Evolutionary conservation across 2,797 vertebrate genomes (phyloP), one percentile per base, ranked within the genome.

Genomic region (Lindbergichthys nudifrons): DNA sequence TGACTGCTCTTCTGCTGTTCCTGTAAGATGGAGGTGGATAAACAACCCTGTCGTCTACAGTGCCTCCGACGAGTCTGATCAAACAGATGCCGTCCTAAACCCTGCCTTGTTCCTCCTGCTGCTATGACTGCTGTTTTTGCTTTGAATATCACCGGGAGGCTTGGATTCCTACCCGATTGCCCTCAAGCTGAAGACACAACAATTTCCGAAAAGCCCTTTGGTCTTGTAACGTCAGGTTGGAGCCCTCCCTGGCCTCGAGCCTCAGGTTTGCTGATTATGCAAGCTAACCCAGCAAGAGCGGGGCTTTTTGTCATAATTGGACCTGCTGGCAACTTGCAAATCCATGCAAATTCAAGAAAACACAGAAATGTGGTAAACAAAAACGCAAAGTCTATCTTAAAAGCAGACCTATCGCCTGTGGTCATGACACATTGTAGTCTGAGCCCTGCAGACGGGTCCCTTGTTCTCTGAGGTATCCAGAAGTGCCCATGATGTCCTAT

Each of bases 21-120:
- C 57, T 92, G 86, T 87, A 87, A 94, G 92, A 94, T 90, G 80
- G 81, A 87, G 26, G 87, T 70, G 80, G 87, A 92, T 93, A 95
- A 96, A 95, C 90, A 93, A 88, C 82, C 86, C 86, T 67, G 83
- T 90, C 80, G 81, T 93, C 90, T 87, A 82, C 77, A 60, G 72
- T 56, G 82, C 66, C 84, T 81, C 81, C 5, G 14, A 85, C 62
- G 47, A 71, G 82, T 73, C 82, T 82, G 80, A 91, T 93, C 78
- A 82, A 70, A 88, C 77, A 74, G 84, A 92, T 67, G 75, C 77
- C 23, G 69, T 71, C 79, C 83, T 68, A 58, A 70, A 84, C 79
- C 68, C 2, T 63, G 70, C 65, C 80, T 61, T 4, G 64, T 43
- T 82, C 67, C 60, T 85, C 62, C 81, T 76, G 72, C 78, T 67